Conservation (phyloP, 2,113 vertebrate genomes). For the Trachemys scripta region DNA sequence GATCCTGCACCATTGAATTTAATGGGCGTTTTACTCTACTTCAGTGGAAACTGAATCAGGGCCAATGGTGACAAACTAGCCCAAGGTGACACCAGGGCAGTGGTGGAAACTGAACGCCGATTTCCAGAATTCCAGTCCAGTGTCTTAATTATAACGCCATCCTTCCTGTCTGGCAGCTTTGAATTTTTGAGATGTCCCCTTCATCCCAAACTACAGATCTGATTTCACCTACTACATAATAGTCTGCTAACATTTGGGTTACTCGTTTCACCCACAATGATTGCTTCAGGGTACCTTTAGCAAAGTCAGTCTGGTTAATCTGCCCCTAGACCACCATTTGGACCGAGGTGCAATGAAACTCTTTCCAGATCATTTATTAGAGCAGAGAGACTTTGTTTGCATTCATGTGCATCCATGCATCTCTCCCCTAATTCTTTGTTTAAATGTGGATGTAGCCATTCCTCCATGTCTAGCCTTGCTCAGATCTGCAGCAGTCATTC, state of each 20-base stretch:
- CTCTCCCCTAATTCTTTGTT: constrained; percentile 25
- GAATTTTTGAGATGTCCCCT: no score
- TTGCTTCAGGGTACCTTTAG: background rate
- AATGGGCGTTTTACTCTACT: background rate
- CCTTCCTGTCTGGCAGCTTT: no score
- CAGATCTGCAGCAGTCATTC: constrained; percentile 1
- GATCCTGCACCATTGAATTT: no score
- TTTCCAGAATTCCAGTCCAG: background rate
- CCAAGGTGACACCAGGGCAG: background rate
- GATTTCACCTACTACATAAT: no score
- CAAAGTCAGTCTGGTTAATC: background rate
- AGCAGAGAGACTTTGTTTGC: background rate
- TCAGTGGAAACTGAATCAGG: background rate
- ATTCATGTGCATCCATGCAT: background rate
- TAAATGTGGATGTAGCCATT: background rate
- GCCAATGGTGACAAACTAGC: background rate
- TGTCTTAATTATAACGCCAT: no score
- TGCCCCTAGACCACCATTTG: background rate
- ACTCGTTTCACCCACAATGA: background rate
- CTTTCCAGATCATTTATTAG: constrained; percentile 10
- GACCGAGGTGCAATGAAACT: constrained; percentile 1
- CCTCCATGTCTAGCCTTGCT: constrained; percentile 1
- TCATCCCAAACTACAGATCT: no score
- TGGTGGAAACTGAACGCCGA: background rate
- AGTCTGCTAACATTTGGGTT: background rate